Base-by-base conservation (phyloP, 2,113 vertebrate species). In the Ophthalmolycus amberensis region DNA sequence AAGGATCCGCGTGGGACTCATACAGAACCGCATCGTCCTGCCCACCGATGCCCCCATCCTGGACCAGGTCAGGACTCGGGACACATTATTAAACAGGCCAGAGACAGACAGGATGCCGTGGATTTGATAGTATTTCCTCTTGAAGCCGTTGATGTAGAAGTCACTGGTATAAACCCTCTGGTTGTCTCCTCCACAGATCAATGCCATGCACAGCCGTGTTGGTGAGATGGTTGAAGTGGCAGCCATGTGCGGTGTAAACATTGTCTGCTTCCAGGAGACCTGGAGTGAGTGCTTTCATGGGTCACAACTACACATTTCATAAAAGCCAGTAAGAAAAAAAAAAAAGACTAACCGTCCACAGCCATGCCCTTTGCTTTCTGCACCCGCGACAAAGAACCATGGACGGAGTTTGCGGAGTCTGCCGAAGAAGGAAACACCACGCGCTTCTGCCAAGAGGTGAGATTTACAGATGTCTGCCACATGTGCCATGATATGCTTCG, bases 281-380 rank as follows among this genome's bases (percentile, higher is more conserved):
- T 99, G 98, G 98, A 98, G 98, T 99, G 81, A 97, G 97, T 97
- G 67, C 0, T 27, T 50, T 9, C 4, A 46, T 15, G 7, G 60
- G 11, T 62, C 37, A 25, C 3, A 37, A 1, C n/a, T 6, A 1
- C 22, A 64, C n/a, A 42, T 27, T 1, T 56, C n/a, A 42, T 20
- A n/a, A 22, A 0, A 54, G 50, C 48, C 25, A 3, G 16, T 66
- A 42, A 70, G 18, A 25, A 56, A 3, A 38, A 38, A 38, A 50
- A 34, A 0, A 32, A 32, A 22, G 18, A 54, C 59, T 79, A 7
- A 73, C 5, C 87, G 75, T 71, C 42, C 64, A 94, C 90, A 99
- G 98, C 97, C 20, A 99, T 99, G 98, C 98, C 98, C 4, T 99
- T 99, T 91, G 98, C 97, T 16, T 99, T 99, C 92, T 99, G 98